Evolutionary conservation across 2,113 vertebrate genomes (phyloP).

Genomic region (Panurus biarmicus): DNA sequence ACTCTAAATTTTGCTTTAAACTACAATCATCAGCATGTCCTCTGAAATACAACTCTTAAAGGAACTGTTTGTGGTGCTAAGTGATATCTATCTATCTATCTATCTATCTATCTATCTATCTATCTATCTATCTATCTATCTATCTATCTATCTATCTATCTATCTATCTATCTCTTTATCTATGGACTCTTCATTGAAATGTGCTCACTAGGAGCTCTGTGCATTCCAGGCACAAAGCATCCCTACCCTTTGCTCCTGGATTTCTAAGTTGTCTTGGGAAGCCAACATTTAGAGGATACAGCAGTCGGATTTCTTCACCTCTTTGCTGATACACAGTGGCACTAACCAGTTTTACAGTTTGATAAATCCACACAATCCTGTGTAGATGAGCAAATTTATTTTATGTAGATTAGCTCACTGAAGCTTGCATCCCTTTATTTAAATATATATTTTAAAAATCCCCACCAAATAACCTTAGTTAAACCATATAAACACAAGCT

Average conservation of each 20-base stretch:
- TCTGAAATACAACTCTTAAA: not conserved
- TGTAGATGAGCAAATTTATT: not conserved
- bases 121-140: not conserved
- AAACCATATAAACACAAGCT: not conserved
- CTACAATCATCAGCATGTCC: not conserved
- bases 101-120: no score
- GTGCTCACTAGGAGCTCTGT: not conserved
- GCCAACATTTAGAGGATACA: not conserved
- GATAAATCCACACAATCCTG: not conserved
- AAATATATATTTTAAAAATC: not conserved
- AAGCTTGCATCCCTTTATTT: not conserved
- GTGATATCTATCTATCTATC: not conserved
- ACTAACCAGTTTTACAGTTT: not conserved
- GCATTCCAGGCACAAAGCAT: not conserved
- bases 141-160: not conserved
- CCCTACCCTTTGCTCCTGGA: not conserved
- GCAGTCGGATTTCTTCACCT: not conserved
- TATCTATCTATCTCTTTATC: not conserved
- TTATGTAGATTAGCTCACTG: not conserved
- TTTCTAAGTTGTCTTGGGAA: not conserved
- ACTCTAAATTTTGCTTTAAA: not conserved
- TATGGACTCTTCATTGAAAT: not conserved
- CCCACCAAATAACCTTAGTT: not conserved
- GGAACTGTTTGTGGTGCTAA: not conserved
- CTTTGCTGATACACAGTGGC: not conserved